Percentiles rank a stretch among this genome's conserved stretches.
Evolutionary conservation across 92 coral and sea anemone genomes (phyloP).

Genomic region (Pocillopora grandis): DNA sequence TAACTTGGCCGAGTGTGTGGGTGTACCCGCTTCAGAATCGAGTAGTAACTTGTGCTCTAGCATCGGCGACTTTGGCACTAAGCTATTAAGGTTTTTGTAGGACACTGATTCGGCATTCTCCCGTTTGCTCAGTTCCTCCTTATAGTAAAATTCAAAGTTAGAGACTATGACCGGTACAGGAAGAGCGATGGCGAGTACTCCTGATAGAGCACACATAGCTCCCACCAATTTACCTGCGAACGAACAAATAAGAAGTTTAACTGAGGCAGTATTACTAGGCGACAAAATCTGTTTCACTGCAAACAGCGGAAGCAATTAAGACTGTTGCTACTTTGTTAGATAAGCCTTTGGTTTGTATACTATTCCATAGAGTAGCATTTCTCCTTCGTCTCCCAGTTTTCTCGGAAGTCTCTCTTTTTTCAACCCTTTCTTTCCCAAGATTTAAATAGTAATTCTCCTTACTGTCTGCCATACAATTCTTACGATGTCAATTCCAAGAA

Average conservation of each 20-base stretch:
- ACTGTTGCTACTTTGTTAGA: too few relatives aligned
- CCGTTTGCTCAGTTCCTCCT: constrained; percentile 68
- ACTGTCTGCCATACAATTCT: too few relatives aligned
- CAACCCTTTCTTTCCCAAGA: too few relatives aligned
- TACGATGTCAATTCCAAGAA: too few relatives aligned
- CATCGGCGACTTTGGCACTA: constrained; percentile 70
- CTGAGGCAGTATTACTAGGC: not conserved
- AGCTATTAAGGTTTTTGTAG: constrained; percentile 63
- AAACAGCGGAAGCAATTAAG: too few relatives aligned
- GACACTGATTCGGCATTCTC: constrained; percentile 59
- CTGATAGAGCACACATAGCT: constrained; percentile 90
- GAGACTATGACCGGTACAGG: constrained; percentile 98
- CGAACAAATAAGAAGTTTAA: not conserved
- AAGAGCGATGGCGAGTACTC: constrained; percentile 94
- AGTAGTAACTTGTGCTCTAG: constrained; percentile 49
- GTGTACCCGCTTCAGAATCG: not conserved
- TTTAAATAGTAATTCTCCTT: too few relatives aligned
- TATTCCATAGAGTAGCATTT: too few relatives aligned
- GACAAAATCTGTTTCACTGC: not conserved
- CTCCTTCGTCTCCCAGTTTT: too few relatives aligned
- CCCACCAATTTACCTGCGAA: constrained; percentile 84
- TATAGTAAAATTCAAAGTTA: constrained; percentile 96
- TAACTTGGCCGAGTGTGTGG: not conserved
- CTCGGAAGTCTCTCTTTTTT: too few relatives aligned
- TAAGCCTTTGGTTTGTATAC: too few relatives aligned